These are phyloP conservation scores for Rhinoderma darwinii DNA, from an alignment of 2,113 vertebrate genomes.

Conservation along the genomic window DNA sequence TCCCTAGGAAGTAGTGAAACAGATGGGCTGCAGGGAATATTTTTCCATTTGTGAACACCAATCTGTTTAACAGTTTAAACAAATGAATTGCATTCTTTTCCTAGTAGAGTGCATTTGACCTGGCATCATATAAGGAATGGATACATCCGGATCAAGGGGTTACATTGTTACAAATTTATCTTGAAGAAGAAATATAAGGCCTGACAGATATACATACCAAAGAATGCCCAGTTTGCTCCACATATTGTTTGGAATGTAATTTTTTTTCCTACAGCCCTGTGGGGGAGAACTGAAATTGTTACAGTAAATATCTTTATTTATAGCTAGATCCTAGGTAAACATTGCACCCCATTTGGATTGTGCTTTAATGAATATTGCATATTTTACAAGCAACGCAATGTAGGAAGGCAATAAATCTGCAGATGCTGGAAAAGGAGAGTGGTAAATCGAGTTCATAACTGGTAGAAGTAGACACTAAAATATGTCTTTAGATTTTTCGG, in stretches of 20 bases:
- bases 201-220: conserved; percentile 45
- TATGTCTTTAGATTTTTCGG: too few relatives aligned
- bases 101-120: neutral
- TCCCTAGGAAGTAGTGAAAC: neutral
- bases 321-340: conserved; percentile 29
- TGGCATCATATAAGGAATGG: neutral
- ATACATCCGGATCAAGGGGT: neutral
- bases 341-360: conserved; percentile 22
- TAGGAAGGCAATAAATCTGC: neutral
- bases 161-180: conserved; percentile 18
- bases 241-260: conserved; percentile 10
- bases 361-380: conserved; percentile 36
- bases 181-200: neutral
- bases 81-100: neutral
- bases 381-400: conserved; percentile 45
- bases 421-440: neutral
- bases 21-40: neutral
- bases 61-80: neutral
- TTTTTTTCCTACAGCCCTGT: neutral
- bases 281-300: conserved; percentile 24
- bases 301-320: conserved; percentile 42
- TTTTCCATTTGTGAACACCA: neutral
- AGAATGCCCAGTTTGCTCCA: conserved; percentile 2
- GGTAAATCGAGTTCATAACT: neutral
- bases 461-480: neutral